Evolutionary conservation across 2,797 vertebrate genomes (phyloP).

Genomic region (Hephaestus fuliginosus): DNA sequence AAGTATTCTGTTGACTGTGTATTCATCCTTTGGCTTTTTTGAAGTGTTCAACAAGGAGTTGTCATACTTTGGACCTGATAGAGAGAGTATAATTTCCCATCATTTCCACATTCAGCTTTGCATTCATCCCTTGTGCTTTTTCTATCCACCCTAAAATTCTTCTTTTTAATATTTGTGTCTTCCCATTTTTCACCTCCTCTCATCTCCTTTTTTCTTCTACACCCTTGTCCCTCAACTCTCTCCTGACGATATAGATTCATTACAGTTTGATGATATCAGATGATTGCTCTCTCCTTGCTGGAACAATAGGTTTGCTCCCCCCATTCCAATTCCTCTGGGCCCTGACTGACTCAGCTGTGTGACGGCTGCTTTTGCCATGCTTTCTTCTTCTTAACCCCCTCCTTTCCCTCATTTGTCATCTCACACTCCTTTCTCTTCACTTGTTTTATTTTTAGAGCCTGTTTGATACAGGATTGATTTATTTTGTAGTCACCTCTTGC

Average conservation of each 20-base stretch:
- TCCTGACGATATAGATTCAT: conserved; percentile 75
- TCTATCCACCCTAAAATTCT: neutral
- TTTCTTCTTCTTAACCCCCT: conserved; percentile 12
- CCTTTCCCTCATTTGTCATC: conserved; percentile 16
- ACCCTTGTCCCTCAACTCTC: conserved; percentile 43
- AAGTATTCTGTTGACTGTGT: neutral
- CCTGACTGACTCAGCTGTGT: conserved; percentile 43
- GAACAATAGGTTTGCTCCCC: conserved; percentile 73
- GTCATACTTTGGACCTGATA: neutral
- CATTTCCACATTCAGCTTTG: neutral
- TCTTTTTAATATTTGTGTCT: conserved; percentile 17
- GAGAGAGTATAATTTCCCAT: neutral
- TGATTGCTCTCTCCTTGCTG: conserved; percentile 77
- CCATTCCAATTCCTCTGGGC: conserved; percentile 32
- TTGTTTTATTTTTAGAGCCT: neutral
- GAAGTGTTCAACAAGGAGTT: neutral
- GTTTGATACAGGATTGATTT: neutral
- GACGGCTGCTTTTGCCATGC: conserved; percentile 40
- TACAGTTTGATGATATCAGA: conserved; percentile 84
- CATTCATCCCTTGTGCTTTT: neutral
- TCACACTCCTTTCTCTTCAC: neutral
- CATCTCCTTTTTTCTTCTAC: conserved; percentile 14
- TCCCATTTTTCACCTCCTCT: conserved; percentile 10
- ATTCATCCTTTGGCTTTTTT: neutral
- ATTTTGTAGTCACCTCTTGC: neutral